Percentiles rank a stretch among this genome's conserved stretches.
Evolutionary conservation across 2,113 vertebrate species (phyloP).

Genomic region (Nycticebus coucang): DNA sequence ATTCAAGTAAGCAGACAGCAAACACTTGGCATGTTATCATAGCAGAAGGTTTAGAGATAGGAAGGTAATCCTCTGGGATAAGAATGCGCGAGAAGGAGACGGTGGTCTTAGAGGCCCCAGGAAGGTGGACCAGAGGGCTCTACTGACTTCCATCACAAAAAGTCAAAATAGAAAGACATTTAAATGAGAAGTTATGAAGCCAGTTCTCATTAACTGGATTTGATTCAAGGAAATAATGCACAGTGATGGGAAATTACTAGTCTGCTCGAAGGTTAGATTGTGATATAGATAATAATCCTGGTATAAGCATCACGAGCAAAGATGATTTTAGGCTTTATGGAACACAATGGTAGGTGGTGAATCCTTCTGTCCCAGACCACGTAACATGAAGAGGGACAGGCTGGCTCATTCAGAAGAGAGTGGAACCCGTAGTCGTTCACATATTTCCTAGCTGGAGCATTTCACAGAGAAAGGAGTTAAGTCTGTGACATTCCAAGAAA

Average conservation of each 20-base stretch:
- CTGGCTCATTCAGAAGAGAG: not conserved
- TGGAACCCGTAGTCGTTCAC: not conserved
- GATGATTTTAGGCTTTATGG: not conserved
- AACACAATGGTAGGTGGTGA: not conserved
- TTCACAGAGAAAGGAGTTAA: not conserved
- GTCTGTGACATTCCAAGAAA: not conserved
- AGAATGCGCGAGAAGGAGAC: not conserved
- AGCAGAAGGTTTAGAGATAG: not conserved
- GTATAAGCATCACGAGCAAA: not conserved
- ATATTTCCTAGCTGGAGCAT: not conserved
- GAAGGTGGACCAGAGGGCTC: not conserved
- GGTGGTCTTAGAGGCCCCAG: not conserved
- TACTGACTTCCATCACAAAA: not conserved
- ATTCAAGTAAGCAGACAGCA: not conserved
- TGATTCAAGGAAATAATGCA: not conserved
- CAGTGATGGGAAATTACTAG: not conserved
- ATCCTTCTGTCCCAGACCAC: fast-evolving
- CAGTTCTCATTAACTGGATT: not conserved
- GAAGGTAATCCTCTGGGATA: not conserved
- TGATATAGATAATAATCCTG: not conserved
- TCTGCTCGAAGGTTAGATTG: not conserved
- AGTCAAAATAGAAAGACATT: not conserved
- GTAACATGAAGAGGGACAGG: fast-evolving
- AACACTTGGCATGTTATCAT: not conserved
- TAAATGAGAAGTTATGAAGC: not conserved